phyloP scores from a whole-genome alignment of 2,888 invertebrate species.

The Craniophora ligustri region DNA sequence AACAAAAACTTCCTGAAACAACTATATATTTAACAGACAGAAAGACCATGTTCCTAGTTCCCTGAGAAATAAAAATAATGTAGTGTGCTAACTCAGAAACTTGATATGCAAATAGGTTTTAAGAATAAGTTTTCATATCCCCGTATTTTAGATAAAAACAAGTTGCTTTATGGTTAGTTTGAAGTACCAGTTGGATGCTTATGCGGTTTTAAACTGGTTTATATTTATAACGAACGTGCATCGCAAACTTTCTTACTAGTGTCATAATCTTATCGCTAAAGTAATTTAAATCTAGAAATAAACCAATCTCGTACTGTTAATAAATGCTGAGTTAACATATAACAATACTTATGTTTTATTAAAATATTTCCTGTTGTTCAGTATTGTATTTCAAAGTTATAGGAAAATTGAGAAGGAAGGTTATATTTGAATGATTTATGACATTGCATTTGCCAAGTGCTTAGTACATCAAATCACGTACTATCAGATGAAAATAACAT shows the following conservation, averaged over 20 bases:
- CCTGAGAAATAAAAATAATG: constrained; percentile 60
- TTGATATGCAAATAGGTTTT: constrained; percentile 30
- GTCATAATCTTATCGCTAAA: background rate
- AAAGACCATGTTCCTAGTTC: constrained; percentile 58
- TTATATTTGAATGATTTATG: constrained; percentile 34
- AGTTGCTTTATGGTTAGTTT: constrained; percentile 35
- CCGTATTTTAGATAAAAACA: constrained; percentile 38
- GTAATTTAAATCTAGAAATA: constrained; percentile 12
- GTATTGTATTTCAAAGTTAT: constrained; percentile 10
- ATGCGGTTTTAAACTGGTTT: constrained; percentile 3
- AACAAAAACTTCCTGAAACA: constrained; percentile 51
- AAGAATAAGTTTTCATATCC: constrained; percentile 32
- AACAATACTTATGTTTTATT: constrained; percentile 9
- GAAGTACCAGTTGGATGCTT: constrained; percentile 20
- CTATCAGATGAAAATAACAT: constrained; percentile 39
- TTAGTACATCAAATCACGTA: constrained; percentile 35
- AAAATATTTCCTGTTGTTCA: constrained; percentile 21
- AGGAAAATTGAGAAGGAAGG: constrained; percentile 32
- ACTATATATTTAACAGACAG: constrained; percentile 37
- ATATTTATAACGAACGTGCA: constrained; percentile 6
- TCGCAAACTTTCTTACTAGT: constrained; percentile 29
- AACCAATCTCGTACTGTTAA: background rate
- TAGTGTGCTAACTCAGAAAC: constrained; percentile 24
- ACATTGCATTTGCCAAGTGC: background rate
- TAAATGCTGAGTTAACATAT: constrained; percentile 4